These are phyloP conservation scores for Clarias gariepinus DNA, from an alignment of 2,113 vertebrate species.

Conservation along the genomic window DNA sequence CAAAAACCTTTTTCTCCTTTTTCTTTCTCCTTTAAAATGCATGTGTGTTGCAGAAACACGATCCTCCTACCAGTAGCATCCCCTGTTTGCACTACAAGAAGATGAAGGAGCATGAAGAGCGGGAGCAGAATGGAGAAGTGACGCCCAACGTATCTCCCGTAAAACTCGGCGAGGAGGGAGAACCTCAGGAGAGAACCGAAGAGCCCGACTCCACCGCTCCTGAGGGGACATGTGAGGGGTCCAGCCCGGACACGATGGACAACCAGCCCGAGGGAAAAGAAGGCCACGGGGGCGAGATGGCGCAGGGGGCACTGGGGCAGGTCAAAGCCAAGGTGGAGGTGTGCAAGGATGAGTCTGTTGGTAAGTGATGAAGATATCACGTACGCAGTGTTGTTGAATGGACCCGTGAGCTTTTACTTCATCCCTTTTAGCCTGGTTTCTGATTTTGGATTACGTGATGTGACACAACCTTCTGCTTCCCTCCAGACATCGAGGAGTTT, in stretches of 20 bases:
- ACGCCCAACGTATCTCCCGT: conserved; percentile 72
- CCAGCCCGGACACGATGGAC: conserved; percentile 47
- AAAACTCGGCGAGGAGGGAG: conserved; percentile 70
- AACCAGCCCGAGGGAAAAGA: conserved; percentile 70
- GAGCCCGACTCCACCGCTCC: conserved; percentile 78
- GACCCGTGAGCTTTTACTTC: not conserved
- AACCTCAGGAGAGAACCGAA: conserved; percentile 70
- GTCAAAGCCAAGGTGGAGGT: conserved; percentile 98
- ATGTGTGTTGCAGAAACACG: conserved; percentile 84
- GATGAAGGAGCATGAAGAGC: conserved; percentile 94
- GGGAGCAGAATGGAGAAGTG: conserved; percentile 83
- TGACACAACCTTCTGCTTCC: not conserved
- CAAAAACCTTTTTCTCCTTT: not conserved
- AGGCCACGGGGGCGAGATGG: conserved; percentile 69
- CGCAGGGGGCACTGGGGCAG: conserved; percentile 91
- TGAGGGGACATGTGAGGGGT: conserved; percentile 60
- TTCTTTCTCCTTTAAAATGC: not conserved
- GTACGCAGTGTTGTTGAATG: not conserved
- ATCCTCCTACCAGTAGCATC: conserved; percentile 95
- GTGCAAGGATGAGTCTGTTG: conserved; percentile 98
- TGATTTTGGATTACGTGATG: too few species aligned
- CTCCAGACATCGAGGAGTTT: conserved; percentile 88
- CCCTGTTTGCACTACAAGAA: conserved; percentile 98
- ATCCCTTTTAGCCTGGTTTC: not conserved
- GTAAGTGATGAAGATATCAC: conserved; percentile 68